These are phyloP conservation scores for Patiria pectinifera DNA, from an alignment of 53 echinoderm and acorn worm species.

Conservation along the genomic window DNA sequence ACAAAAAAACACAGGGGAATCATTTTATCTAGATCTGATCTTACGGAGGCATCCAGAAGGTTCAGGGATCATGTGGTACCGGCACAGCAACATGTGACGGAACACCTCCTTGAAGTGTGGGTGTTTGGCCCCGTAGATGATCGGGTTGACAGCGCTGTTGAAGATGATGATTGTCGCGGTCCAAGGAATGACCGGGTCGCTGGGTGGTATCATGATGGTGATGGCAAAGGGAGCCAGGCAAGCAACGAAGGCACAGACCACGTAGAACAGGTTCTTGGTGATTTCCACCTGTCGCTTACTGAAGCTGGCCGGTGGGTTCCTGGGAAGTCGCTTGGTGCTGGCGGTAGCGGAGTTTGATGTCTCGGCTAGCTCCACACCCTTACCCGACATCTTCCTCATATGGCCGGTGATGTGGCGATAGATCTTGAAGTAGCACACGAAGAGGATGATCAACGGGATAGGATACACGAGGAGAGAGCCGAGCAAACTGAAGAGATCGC, in stretches of 20 bases:
- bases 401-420: constrained; percentile 69
- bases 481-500: constrained; percentile 60
- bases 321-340: neutral
- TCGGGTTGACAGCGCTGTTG: constrained; percentile 50
- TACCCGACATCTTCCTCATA: constrained; percentile 36
- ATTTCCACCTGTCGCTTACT: constrained; percentile 57
- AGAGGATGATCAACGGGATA: constrained; percentile 47
- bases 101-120: constrained; percentile 57
- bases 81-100: constrained; percentile 49
- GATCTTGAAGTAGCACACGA: constrained; percentile 69
- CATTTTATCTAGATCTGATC: neutral
- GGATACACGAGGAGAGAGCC: constrained; percentile 59
- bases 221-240: constrained; percentile 67
- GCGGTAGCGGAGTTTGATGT: neutral
- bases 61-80: constrained; percentile 54
- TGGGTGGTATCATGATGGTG: constrained; percentile 52
- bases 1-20: too few species aligned
- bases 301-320: constrained; percentile 9
- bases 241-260: constrained; percentile 57
- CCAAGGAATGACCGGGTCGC: constrained; percentile 60
- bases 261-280: constrained; percentile 72
- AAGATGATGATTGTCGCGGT: constrained; percentile 40
- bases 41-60: constrained; percentile 31
- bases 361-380: neutral
- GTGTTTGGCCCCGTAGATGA: constrained; percentile 60